These are phyloP conservation scores for human DNA, from an alignment of 2,113 vertebrate species.

Conservation along the genomic window GRCh38 chr2:172733001-172733500, in stretches of 20 bases:
- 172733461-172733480: background rate
- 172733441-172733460: background rate
- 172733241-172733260: background rate
- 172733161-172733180: background rate
- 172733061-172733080: background rate
- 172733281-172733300: background rate
- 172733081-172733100: background rate
- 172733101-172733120: background rate
- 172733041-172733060: background rate
- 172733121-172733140: background rate
- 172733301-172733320: background rate
- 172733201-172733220: background rate
- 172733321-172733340: background rate
- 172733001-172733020: background rate
- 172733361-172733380: background rate
- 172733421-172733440: background rate
- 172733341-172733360: conserved; percentile 2
- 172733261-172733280: background rate
- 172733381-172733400: background rate
- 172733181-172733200: background rate
- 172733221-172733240: background rate
- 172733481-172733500: background rate
- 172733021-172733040: background rate
- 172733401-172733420: background rate
- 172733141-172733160: background rate